Percentiles rank a stretch among this genome's conserved stretches.
phyloP scores from a whole-genome alignment of 2,888 invertebrate species.

The Branchipolynoe longqiensis region DNA sequence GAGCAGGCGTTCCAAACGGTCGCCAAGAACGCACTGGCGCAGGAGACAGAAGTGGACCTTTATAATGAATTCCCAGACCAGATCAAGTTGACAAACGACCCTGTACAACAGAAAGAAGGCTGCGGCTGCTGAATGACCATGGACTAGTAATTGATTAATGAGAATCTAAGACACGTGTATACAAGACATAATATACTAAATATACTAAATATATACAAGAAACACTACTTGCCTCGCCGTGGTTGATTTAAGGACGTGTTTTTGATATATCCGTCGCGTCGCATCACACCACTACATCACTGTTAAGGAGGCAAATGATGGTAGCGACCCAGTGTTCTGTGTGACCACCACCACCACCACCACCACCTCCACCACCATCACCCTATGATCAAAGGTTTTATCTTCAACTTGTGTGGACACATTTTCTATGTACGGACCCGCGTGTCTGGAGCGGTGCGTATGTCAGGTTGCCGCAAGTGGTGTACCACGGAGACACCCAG shows the following conservation, averaged over 20 bases:
- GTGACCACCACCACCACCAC: no score
- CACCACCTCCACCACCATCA: no score
- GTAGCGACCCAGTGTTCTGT: not conserved
- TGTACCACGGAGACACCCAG: no score
- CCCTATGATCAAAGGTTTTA: slow-evolving; percentile 45
- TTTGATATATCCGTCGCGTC: slow-evolving; percentile 20
- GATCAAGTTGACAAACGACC: slow-evolving; percentile 84
- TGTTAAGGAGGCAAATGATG: not conserved
- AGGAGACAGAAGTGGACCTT: slow-evolving; percentile 90
- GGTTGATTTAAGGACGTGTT: slow-evolving; percentile 15
- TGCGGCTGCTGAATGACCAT: slow-evolving; percentile 74
- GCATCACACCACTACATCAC: slow-evolving; percentile 10
- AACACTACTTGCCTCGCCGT: not conserved
- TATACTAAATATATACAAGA: not conserved
- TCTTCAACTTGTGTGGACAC: slow-evolving; percentile 28
- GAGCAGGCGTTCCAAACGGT: slow-evolving; percentile 99
- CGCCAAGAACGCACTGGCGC: slow-evolving; percentile 96
- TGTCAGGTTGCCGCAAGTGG: no score
- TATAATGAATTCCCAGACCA: slow-evolving; percentile 99
- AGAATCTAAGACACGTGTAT: slow-evolving; percentile 10
- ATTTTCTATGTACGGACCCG: slow-evolving; percentile 37
- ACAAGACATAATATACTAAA: not conserved
- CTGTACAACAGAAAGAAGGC: slow-evolving; percentile 72
- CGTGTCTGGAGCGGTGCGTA: no score
- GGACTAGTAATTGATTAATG: slow-evolving; percentile 18